Percentiles rank a stretch among this genome's conserved stretches.
Evolutionary conservation across 1,140 invertebrate genomes (phyloP).

Genomic region (Diorhabda carinulata): DNA sequence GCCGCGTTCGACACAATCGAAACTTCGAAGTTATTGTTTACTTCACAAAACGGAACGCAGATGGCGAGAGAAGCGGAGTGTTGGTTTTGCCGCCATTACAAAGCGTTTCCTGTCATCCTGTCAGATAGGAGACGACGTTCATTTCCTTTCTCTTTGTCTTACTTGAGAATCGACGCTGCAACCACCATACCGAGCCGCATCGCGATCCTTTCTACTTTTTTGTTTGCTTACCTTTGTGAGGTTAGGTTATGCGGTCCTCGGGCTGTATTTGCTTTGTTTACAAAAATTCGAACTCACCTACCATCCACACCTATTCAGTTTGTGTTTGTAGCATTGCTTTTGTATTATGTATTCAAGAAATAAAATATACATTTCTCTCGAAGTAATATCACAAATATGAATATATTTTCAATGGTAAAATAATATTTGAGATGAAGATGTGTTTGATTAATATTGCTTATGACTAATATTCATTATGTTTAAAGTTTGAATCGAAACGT

Average conservation of each 20-base stretch:
- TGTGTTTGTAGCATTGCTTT: no score
- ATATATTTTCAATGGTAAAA: no score
- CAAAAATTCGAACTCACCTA: not conserved
- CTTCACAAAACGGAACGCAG: not conserved
- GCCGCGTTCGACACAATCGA: not conserved
- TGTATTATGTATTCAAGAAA: no score
- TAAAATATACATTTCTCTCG: no score
- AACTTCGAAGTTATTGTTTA: not conserved
- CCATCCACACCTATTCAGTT: no score
- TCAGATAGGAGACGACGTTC: constrained; percentile 1
- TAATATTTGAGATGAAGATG: no score
- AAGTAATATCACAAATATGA: no score
- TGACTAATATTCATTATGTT: no score
- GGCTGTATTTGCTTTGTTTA: not conserved
- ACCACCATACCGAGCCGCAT: not conserved
- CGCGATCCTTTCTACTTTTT: not conserved
- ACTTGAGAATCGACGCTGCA: not conserved
- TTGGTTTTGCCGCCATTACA: constrained; percentile 1
- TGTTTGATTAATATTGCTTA: no score
- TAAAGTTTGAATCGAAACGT: no score
- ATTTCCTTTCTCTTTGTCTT: not conserved
- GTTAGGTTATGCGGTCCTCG: not conserved
- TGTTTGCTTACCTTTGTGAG: not conserved
- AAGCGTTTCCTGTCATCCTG: constrained; percentile 1
- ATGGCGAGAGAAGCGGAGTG: not conserved